Conservation (phyloP, 2,113 vertebrate species). For the Tragelaphus imberbis region DNA sequence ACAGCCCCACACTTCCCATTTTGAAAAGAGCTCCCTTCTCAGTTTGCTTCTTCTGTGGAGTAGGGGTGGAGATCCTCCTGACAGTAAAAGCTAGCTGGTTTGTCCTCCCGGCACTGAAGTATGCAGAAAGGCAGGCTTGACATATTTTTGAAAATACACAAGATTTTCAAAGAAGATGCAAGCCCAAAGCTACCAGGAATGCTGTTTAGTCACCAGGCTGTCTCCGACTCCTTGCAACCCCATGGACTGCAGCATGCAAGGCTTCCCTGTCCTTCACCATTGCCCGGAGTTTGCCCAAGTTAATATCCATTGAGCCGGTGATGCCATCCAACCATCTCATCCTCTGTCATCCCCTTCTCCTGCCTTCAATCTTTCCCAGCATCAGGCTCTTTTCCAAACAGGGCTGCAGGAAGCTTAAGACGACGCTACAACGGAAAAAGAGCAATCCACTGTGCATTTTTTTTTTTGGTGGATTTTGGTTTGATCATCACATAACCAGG, state of each 20-base stretch:
- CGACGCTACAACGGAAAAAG: fast-evolving
- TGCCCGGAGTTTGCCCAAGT: not conserved
- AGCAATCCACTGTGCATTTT: not conserved
- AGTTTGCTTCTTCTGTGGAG: not conserved
- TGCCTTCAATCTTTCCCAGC: not conserved
- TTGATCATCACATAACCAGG: not conserved
- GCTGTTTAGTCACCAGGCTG: fast-evolving
- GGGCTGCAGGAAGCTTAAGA: not conserved
- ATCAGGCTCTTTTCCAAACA: not conserved
- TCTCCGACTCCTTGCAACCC: not conserved
- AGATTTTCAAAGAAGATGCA: not conserved
- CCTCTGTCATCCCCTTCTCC: not conserved
- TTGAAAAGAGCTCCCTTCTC: not conserved
- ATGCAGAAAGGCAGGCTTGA: not conserved
- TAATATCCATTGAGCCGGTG: not conserved
- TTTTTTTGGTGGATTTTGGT: not conserved
- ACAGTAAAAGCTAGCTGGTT: not conserved
- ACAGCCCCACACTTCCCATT: not conserved
- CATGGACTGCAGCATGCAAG: not conserved
- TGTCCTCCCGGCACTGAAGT: not conserved
- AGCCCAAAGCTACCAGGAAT: not conserved
- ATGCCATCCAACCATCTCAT: not conserved
- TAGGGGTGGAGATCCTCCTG: not conserved
- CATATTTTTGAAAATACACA: not conserved
- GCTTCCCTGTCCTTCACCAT: not conserved